Percentiles rank a stretch among this genome's conserved stretches.
Conservation (phyloP, 2,797 vertebrate genomes). For the Oophaga sylvatica region DNA sequence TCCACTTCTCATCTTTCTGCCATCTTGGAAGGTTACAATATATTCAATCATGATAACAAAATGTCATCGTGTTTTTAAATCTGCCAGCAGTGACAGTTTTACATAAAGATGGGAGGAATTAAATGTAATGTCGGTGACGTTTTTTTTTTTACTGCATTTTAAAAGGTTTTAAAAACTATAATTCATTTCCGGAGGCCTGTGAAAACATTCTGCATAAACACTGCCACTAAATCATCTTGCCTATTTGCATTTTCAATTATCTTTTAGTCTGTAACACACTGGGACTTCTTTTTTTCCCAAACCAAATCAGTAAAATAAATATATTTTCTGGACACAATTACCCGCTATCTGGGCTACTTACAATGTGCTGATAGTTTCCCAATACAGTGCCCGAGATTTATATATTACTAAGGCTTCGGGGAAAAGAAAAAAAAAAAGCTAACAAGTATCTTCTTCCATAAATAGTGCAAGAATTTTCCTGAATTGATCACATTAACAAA, state of each 20-base stretch:
- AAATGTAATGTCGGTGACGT: conserved; percentile 56
- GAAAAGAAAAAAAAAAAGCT: too few species aligned
- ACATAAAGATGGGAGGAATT: conserved; percentile 56
- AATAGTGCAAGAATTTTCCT: background rate
- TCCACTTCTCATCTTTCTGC: conserved; percentile 29
- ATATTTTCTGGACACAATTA: conserved; percentile 46
- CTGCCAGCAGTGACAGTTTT: conserved; percentile 55
- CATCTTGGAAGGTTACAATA: conserved; percentile 56
- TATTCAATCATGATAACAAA: conserved; percentile 59
- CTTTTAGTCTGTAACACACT: conserved; percentile 57
- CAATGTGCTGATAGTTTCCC: background rate
- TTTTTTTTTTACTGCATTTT: conserved; percentile 60
- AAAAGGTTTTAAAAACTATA: conserved; percentile 62
- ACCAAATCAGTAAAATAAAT: conserved; percentile 35
- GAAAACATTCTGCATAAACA: conserved; percentile 59
- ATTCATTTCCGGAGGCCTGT: conserved; percentile 55
- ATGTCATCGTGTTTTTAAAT: conserved; percentile 61
- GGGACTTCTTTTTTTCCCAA: conserved; percentile 43
- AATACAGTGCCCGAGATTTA: background rate
- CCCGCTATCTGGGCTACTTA: conserved; percentile 7
- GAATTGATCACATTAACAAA: background rate
- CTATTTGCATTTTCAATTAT: conserved; percentile 63
- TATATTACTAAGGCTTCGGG: background rate
- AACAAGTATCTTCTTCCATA: background rate
- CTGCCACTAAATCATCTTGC: conserved; percentile 57